phyloP scores from a whole-genome alignment of 2,113 vertebrate species.

The Poeciliopsis prolifica region DNA sequence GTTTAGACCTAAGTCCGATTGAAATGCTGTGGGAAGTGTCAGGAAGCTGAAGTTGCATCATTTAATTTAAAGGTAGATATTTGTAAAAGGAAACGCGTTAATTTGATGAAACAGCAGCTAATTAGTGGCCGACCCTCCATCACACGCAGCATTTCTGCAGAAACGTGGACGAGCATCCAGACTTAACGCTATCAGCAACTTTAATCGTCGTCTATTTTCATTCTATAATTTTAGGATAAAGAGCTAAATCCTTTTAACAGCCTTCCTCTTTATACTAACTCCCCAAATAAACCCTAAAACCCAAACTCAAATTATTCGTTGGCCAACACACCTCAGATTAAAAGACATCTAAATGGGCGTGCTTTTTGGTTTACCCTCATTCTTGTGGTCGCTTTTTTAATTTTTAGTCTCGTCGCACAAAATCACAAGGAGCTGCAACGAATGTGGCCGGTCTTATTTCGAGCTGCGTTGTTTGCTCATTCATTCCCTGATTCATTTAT shows the following conservation, averaged over 20 bases:
- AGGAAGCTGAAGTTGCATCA: not conserved
- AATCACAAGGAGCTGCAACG: not conserved
- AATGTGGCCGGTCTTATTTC: not conserved
- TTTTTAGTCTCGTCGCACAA: not conserved
- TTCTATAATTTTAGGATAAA: conserved; percentile 32
- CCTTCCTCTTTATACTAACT: conserved; percentile 30
- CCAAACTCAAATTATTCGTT: conserved; percentile 44
- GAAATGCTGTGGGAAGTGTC: too few relatives aligned
- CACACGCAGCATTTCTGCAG: conserved; percentile 5
- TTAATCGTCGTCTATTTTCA: conserved; percentile 39
- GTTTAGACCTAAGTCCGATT: too few relatives aligned
- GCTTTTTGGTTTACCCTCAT: conserved; percentile 27
- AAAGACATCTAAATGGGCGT: conserved; percentile 31
- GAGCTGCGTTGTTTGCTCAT: conserved; percentile 42
- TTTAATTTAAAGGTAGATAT: not conserved
- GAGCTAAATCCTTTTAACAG: conserved; percentile 31
- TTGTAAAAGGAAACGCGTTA: not conserved
- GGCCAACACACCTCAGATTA: conserved; percentile 35
- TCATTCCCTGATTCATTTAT: conserved; percentile 58
- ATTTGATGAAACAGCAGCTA: not conserved
- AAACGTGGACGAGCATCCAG: conserved; percentile 7
- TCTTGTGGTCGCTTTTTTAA: conserved; percentile 15
- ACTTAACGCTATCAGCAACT: conserved; percentile 14
- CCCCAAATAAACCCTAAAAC: conserved; percentile 42
- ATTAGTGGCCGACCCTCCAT: not conserved